Evolutionary conservation across 2,888 invertebrate species (phyloP).

Genomic region (Chrysina gloriosa): DNA sequence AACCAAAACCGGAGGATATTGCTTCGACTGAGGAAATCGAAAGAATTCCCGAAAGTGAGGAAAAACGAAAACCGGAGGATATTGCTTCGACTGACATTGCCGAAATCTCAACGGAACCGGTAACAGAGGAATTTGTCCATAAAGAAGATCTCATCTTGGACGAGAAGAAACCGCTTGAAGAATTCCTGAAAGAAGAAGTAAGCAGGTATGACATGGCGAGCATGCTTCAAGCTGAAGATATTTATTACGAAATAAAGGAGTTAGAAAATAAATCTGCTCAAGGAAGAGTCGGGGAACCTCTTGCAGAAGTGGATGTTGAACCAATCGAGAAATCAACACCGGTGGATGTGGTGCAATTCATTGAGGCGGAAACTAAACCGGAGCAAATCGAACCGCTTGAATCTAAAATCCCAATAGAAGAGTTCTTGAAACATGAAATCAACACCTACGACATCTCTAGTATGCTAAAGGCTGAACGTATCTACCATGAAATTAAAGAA

Average conservation of each 20-base stretch:
- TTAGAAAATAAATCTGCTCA: neutral
- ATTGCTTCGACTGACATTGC: no score
- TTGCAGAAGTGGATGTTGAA: neutral
- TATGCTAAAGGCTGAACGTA: neutral
- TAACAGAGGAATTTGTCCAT: neutral
- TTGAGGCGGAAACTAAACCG: neutral
- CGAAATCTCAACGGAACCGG: neutral
- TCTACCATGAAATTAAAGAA: constrained; percentile 11
- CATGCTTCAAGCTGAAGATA: constrained; percentile 16
- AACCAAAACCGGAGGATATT: neutral
- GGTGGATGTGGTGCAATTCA: neutral
- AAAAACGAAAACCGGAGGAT: no score
- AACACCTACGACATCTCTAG: neutral
- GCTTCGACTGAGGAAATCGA: neutral
- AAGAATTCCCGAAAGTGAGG: neutral
- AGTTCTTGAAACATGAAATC: constrained; percentile 1
- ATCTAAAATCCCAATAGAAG: no score
- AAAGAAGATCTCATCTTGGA: neutral
- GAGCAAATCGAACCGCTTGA: no score
- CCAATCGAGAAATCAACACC: neutral
- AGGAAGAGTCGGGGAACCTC: neutral
- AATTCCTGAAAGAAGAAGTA: constrained; percentile 9
- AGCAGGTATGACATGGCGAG: neutral
- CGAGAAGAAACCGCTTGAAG: neutral
- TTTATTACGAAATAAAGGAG: constrained; percentile 20